Percentiles rank a stretch among this genome's conserved stretches.
These are phyloP conservation scores for Ancistrus triradiatus DNA, from an alignment of 2,113 vertebrate species.

Conservation along the genomic window DNA sequence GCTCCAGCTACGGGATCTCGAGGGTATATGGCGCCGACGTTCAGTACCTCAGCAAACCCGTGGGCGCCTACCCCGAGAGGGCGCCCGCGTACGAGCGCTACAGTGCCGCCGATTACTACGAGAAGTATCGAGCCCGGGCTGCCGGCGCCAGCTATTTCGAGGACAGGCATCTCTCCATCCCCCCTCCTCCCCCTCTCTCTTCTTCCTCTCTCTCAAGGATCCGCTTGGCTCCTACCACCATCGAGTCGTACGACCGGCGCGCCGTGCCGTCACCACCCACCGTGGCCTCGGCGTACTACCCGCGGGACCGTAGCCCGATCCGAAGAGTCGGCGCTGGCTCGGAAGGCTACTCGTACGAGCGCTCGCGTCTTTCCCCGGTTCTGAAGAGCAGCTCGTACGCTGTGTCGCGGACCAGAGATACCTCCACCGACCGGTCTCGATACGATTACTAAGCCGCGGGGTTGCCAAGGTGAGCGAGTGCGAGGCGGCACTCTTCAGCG, in stretches of 20 bases:
- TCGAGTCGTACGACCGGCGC: slow-evolving; percentile 77
- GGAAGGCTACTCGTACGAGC: slow-evolving; percentile 76
- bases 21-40: slow-evolving; percentile 64
- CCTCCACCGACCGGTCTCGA: slow-evolving; percentile 74
- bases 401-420: slow-evolving; percentile 71
- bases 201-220: slow-evolving; percentile 73
- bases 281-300: slow-evolving; percentile 69
- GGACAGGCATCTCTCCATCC: slow-evolving; percentile 77
- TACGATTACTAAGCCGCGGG: slow-evolving; percentile 75
- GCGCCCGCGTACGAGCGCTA: slow-evolving; percentile 50
- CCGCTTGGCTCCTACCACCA: slow-evolving; percentile 68
- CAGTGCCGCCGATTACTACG: slow-evolving; percentile 79
- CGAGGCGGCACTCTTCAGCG: slow-evolving; percentile 2
- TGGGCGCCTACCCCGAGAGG: slow-evolving; percentile 49
- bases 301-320: slow-evolving; percentile 82
- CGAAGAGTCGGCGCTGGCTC: slow-evolving; percentile 72
- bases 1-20: slow-evolving; percentile 54
- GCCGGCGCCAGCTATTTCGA: slow-evolving; percentile 78
- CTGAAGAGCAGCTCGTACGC: slow-evolving; percentile 75
- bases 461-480: slow-evolving; percentile 73
- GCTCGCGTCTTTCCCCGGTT: slow-evolving; percentile 78
- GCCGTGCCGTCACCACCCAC: slow-evolving; percentile 64
- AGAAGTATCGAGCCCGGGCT: slow-evolving; percentile 84
- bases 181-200: slow-evolving; percentile 65
- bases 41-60: slow-evolving; percentile 56